Conservation (phyloP, 2,797 vertebrate genomes). For the Carduelis carduelis region DNA sequence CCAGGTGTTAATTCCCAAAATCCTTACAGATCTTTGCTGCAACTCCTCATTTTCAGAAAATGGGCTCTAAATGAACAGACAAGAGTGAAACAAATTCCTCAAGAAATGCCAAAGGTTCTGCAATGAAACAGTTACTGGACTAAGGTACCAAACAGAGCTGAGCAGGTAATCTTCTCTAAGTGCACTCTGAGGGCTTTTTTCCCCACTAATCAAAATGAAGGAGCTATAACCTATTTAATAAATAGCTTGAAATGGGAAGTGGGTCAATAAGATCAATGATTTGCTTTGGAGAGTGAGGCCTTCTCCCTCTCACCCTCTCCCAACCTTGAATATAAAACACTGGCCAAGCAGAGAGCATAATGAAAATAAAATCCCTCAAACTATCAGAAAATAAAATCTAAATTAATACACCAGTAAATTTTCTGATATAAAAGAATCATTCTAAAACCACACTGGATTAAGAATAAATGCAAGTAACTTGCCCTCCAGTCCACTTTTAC, state of each 20-base stretch:
- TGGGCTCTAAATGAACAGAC: slow-evolving; percentile 78
- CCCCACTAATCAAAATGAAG: slow-evolving; percentile 52
- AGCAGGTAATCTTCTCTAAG: slow-evolving; percentile 61
- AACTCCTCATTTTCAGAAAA: slow-evolving; percentile 88
- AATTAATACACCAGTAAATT: slow-evolving; percentile 27
- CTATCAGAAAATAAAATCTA: slow-evolving; percentile 45
- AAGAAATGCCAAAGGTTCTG: slow-evolving; percentile 19
- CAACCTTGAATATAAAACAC: slow-evolving; percentile 57
- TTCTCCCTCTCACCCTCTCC: not conserved
- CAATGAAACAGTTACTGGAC: not conserved
- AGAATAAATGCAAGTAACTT: not conserved
- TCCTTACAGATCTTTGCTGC: slow-evolving; percentile 84
- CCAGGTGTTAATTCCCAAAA: slow-evolving; percentile 96
- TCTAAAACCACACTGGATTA: slow-evolving; percentile 31
- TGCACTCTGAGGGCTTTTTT: slow-evolving; percentile 2
- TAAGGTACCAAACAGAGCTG: not conserved
- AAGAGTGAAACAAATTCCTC: slow-evolving; percentile 39
- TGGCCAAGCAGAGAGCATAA: slow-evolving; percentile 43
- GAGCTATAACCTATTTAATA: slow-evolving; percentile 59
- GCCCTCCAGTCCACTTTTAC: not conserved
- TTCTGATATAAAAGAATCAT: slow-evolving; percentile 57
- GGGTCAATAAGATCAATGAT: slow-evolving; percentile 59
- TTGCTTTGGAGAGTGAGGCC: slow-evolving; percentile 16
- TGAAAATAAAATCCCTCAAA: slow-evolving; percentile 54
- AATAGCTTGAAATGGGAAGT: slow-evolving; percentile 41